Conservation (phyloP, 1,140 invertebrate genomes). For the Drosophila truncata region DNA sequence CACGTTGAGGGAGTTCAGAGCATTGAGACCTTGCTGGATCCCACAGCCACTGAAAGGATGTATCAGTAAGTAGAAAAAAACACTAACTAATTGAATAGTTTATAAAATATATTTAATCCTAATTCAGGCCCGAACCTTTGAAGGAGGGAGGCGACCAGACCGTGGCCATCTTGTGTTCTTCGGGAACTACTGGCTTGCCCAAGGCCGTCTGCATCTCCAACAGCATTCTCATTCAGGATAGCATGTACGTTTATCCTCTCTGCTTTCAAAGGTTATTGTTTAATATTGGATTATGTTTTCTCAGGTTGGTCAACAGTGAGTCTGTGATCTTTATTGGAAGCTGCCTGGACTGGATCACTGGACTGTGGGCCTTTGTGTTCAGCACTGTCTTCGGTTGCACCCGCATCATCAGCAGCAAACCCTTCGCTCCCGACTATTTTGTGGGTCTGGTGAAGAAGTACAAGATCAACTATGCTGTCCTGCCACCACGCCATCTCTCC, state of each 20-base stretch:
- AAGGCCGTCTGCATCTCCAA: constrained; percentile 92
- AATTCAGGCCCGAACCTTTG: constrained; percentile 57
- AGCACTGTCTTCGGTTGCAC: constrained; percentile 61
- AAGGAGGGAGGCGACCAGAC: constrained; percentile 66
- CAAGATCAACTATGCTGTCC: constrained; percentile 63
- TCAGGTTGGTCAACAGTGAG: constrained; percentile 60
- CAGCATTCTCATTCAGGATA: constrained; percentile 58
- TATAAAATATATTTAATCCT: not conserved
- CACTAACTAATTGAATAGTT: too few relatives aligned
- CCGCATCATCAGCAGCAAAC: constrained; percentile 64
- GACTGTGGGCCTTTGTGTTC: constrained; percentile 58
- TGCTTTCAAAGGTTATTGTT: not conserved
- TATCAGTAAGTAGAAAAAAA: constrained; percentile 60
- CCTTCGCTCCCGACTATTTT: constrained; percentile 62
- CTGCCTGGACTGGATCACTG: constrained; percentile 76
- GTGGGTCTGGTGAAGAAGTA: constrained; percentile 72
- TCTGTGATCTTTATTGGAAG: constrained; percentile 64
- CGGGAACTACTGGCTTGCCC: constrained; percentile 92
- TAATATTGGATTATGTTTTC: not conserved
- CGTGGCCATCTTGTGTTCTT: constrained; percentile 86
- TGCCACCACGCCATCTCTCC: constrained; percentile 55
- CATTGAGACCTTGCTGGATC: constrained; percentile 65
- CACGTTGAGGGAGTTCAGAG: constrained; percentile 55
- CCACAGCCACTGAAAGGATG: constrained; percentile 58
- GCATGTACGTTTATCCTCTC: constrained; percentile 31